A percentile compares a stretch with the other conserved stretches of the same genome.
Conservation (phyloP, 2,888 invertebrate genomes). For the Myopa tessellatipennis region DNA sequence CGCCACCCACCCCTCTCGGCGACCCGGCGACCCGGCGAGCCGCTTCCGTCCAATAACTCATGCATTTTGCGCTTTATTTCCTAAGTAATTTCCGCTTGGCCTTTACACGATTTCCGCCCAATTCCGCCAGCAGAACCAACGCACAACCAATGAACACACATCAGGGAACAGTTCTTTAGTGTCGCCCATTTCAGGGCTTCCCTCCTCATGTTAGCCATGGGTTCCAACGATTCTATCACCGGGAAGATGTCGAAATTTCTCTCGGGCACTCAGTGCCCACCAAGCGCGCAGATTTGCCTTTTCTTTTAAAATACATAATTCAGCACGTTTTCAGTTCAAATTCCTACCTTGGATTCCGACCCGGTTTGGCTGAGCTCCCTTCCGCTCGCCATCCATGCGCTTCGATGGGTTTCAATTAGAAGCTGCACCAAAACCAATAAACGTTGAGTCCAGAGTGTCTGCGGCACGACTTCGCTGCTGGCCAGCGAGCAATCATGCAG, state of each 20-base stretch:
- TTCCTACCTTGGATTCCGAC: too few species aligned
- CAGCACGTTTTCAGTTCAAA: neutral
- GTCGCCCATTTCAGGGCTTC: too few species aligned
- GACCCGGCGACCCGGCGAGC: neutral
- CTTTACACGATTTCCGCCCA: conserved; percentile 48
- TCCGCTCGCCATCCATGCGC: neutral
- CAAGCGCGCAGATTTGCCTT: too few species aligned
- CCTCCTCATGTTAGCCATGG: too few species aligned
- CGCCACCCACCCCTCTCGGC: neutral
- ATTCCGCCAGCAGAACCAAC: conserved; percentile 13
- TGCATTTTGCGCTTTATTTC: conserved; percentile 47
- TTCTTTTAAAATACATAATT: neutral
- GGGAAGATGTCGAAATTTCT: too few species aligned
- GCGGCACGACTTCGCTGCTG: neutral
- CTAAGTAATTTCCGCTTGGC: conserved; percentile 49
- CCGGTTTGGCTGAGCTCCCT: neutral
- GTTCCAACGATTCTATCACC: too few species aligned
- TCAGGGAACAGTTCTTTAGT: too few species aligned
- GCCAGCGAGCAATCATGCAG: conserved; percentile 13
- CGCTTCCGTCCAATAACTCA: conserved; percentile 19
- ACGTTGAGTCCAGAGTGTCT: conserved; percentile 6
- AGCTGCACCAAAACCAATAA: conserved; percentile 23
- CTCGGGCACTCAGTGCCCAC: too few species aligned
- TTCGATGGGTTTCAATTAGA: conserved; percentile 23
- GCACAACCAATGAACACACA: too few species aligned